Conservation (phyloP, 2,888 invertebrate species). For the Dioctria linearis region DNA sequence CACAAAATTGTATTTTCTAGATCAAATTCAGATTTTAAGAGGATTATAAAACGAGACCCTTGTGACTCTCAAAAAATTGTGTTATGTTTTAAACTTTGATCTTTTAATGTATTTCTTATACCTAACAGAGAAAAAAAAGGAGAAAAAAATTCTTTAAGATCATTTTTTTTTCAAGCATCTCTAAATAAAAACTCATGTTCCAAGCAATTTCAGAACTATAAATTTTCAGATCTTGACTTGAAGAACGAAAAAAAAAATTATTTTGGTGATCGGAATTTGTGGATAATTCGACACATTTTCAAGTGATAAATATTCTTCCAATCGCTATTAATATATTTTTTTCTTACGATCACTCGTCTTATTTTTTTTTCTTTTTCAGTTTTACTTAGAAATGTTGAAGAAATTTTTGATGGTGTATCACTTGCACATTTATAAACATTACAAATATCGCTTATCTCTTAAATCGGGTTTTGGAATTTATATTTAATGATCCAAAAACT, state of each 20-base stretch:
- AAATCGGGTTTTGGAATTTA: constrained; percentile 22
- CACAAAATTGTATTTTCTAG: not conserved
- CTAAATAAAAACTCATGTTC: not conserved
- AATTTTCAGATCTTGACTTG: constrained; percentile 47
- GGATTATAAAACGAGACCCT: constrained; percentile 53
- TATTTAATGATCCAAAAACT: constrained; percentile 43
- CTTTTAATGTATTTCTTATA: not conserved
- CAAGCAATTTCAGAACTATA: constrained; percentile 48
- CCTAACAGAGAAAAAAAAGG: too few relatives aligned
- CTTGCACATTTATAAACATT: too few relatives aligned
- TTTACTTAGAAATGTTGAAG: too few relatives aligned
- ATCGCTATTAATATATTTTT: constrained; percentile 37
- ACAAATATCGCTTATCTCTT: not conserved
- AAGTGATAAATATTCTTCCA: constrained; percentile 48
- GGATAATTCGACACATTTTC: constrained; percentile 52
- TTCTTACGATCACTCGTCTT: constrained; percentile 2
- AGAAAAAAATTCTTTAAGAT: not conserved
- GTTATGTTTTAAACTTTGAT: not conserved
- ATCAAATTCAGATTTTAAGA: constrained; percentile 51
- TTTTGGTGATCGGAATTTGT: constrained; percentile 52
- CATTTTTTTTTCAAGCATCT: not conserved
- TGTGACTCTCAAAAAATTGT: not conserved
- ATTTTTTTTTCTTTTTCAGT: not conserved
- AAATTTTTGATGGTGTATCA: too few relatives aligned
- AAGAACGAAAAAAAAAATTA: constrained; percentile 32